A percentile compares a stretch with the other conserved stretches of the same genome.
Conservation (phyloP, 2,888 invertebrate genomes). For the Rhyacophila evoluta region DNA sequence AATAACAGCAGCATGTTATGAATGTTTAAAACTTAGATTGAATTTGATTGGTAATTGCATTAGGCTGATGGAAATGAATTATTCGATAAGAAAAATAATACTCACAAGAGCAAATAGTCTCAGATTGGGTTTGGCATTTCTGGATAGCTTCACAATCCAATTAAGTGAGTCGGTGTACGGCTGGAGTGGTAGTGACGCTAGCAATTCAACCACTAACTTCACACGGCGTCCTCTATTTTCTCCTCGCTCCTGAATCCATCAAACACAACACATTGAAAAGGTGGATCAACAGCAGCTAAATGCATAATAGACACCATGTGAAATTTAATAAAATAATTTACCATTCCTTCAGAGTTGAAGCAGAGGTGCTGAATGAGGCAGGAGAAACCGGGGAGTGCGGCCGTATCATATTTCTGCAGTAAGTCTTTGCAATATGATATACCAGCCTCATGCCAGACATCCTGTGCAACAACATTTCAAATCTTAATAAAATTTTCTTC, state of each 20-base stretch:
- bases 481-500: too few species aligned
- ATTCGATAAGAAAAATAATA: too few species aligned
- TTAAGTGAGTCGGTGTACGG: constrained; percentile 60
- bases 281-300: too few species aligned
- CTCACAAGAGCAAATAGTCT: constrained; percentile 65
- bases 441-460: constrained; percentile 63
- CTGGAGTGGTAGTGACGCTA: constrained; percentile 63
- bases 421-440: constrained; percentile 64
- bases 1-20: neutral
- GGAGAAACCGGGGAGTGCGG: constrained; percentile 61
- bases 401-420: constrained; percentile 62
- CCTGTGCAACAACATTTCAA: constrained; percentile 59
- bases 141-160: constrained; percentile 64
- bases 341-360: constrained; percentile 63
- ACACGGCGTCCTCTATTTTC: constrained; percentile 63
- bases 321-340: too few species aligned
- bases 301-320: too few species aligned
- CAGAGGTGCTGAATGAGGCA: constrained; percentile 65
- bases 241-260: constrained; percentile 61
- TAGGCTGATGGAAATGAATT: too few species aligned
- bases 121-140: constrained; percentile 61
- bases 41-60: too few species aligned
- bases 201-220: constrained; percentile 63
- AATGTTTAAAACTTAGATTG: too few species aligned
- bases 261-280: neutral